A percentile compares a stretch with the other conserved stretches of the same genome.
Conservation (phyloP, 2,888 invertebrate species). For the Ptilodon capucinus region DNA sequence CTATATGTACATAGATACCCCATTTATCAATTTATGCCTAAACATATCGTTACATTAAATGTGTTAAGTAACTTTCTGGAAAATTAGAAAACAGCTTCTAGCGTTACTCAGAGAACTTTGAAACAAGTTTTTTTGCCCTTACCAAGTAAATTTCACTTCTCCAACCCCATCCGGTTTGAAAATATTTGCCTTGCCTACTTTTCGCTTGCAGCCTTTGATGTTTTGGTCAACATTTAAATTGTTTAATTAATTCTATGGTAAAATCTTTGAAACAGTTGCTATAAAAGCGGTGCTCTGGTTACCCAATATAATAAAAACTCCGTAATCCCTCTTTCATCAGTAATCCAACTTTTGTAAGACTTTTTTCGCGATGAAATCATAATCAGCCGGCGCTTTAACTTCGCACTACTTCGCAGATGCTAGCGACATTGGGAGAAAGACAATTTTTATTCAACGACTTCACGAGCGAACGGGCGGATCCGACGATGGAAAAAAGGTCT, state of each 20-base stretch:
- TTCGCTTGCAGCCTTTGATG: neutral
- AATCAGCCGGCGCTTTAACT: constrained; percentile 14
- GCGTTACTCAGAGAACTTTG: neutral
- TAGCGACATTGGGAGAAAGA: constrained; percentile 31
- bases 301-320: constrained; percentile 1
- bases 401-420: constrained; percentile 20
- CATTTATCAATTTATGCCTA: too few species aligned
- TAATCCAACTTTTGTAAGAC: constrained; percentile 6
- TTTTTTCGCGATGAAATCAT: constrained; percentile 16
- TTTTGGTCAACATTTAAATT: neutral
- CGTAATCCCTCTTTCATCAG: constrained; percentile 3
- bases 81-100: constrained; percentile 1
- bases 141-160: neutral
- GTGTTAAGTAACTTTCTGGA: too few species aligned
- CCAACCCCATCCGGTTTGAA: neutral
- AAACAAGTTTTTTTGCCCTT: neutral
- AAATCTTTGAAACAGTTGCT: neutral
- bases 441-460: constrained; percentile 25
- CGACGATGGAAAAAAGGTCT: constrained; percentile 44
- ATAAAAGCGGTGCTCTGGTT: neutral
- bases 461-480: constrained; percentile 34
- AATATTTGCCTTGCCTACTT: neutral
- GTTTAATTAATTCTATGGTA: neutral
- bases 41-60: too few species aligned
- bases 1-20: too few species aligned